phyloP scores from a whole-genome alignment of 2,888 invertebrate genomes.

The Yponomeuta malinellus region DNA sequence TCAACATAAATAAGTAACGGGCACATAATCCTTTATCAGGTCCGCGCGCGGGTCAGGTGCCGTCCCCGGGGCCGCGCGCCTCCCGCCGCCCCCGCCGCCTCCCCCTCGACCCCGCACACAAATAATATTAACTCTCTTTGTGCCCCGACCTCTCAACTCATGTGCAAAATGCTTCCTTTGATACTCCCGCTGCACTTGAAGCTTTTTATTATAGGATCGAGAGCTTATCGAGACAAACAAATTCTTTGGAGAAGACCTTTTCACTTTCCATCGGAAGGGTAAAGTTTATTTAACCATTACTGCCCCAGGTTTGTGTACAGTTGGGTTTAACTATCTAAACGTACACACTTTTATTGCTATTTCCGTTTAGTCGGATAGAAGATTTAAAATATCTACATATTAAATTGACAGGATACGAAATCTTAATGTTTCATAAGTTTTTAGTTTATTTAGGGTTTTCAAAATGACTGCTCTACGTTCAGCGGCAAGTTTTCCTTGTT shows the following conservation, averaged over 20 bases:
- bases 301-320: too few relatives aligned
- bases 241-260: slow-evolving; percentile 19
- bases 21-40: slow-evolving; percentile 40
- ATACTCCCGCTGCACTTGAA: slow-evolving; percentile 26
- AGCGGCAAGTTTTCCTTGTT: too few relatives aligned
- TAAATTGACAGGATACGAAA: too few relatives aligned
- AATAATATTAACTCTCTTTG: slow-evolving; percentile 55
- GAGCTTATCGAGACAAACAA: slow-evolving; percentile 15
- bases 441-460: too few relatives aligned
- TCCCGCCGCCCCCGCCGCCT: slow-evolving; percentile 12
- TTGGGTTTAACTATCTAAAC: too few relatives aligned
- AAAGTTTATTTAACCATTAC: neutral
- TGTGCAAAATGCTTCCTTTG: slow-evolving; percentile 50
- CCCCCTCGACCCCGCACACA: slow-evolving; percentile 29
- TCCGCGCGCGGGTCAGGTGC: slow-evolving; percentile 39
- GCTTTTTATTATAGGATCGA: slow-evolving; percentile 16
- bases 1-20: slow-evolving; percentile 32
- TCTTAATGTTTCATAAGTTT: too few relatives aligned
- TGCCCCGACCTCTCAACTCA: slow-evolving; percentile 32
- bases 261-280: slow-evolving; percentile 12
- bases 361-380: too few relatives aligned
- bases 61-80: slow-evolving; percentile 18
- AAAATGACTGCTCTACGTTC: too few relatives aligned
- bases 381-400: too few relatives aligned
- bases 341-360: too few relatives aligned